Base-by-base conservation (phyloP, 37 sponge, comb jelly and placozoan genomes). In the Beroe ovata region DNA sequence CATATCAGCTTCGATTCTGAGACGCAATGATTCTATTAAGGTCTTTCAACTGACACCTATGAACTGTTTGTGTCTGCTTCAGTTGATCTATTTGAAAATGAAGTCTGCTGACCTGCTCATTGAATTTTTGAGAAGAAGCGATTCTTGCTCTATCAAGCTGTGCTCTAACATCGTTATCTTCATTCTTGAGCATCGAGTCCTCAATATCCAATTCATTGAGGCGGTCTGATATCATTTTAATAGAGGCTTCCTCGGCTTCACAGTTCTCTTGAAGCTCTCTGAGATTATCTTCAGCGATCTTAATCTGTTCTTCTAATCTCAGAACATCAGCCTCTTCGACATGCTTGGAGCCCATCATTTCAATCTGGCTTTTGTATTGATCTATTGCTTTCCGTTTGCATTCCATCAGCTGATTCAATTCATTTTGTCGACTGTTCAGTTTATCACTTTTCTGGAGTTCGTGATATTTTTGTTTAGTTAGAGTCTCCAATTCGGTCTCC, bases 41-140 rank as follows among this genome's bases (percentile, higher is more conserved):
- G 29, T 62, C 63, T 62, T 23, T 62, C 8, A 62, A 16, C 63
- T 62, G 63, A 62, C 29, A n/a, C 21, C 29, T 62, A 62, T 62
- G 63, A 25, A 25, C 63, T n/a, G 8, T n/a, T 21, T 62, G 63
- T n/a, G 4, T 62, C 28, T 21, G 29, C 29, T 16, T 21, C 23
- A 62, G 8, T 62, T 62, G 63, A 28, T 21, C 29, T 25, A 62
- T 62, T 25, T 62, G 8, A 16, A 6, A 8, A 62, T 62, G 8
- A 4, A 62, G 63, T 16, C 3, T 25, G 4, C 29, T 62, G 4
- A 62, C 63, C 20, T 62, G 19, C 23, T 62, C 63, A 62, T 62
- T 25, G 29, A n/a, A 62, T 62, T 47, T 47, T 47, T 47, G 54
- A 11, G 6, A 11, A 6, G 11, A 16, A 11, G 54, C 54, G 11